These are phyloP conservation scores for Sinopyrophorus schimmeli DNA, from an alignment of 2,888 invertebrate species.

Conservation along the genomic window DNA sequence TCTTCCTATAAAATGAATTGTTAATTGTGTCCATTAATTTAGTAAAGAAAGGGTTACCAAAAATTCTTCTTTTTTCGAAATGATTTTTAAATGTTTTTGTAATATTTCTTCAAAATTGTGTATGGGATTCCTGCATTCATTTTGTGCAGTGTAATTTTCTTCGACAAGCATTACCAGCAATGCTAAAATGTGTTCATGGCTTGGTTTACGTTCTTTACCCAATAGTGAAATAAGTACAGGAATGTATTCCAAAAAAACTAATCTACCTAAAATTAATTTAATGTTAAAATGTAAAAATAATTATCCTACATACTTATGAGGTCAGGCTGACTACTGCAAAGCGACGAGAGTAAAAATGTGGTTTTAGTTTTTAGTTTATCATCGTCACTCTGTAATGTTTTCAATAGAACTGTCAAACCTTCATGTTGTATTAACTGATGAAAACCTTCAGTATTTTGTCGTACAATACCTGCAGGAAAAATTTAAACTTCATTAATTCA, in stretches of 20 bases:
- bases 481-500: conserved; percentile 3
- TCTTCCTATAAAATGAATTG: conserved; percentile 44
- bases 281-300: neutral
- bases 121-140: conserved; percentile 55
- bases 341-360: conserved; percentile 68
- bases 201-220: conserved; percentile 40
- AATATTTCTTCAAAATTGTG: conserved; percentile 53
- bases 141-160: conserved; percentile 51
- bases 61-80: conserved; percentile 55
- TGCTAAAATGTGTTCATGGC: conserved; percentile 59
- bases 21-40: too few relatives aligned
- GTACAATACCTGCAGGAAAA: conserved; percentile 61
- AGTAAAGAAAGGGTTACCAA: conserved; percentile 40
- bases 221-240: conserved; percentile 44
- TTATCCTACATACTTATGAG: conserved; percentile 60
- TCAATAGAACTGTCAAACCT: conserved; percentile 67
- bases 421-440: conserved; percentile 64
- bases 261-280: conserved; percentile 36
- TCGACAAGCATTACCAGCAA: conserved; percentile 56
- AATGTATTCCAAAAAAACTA: conserved; percentile 45
- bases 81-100: conserved; percentile 47
- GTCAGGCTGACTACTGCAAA: conserved; percentile 60
- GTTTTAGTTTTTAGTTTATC: conserved; percentile 70
- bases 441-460: conserved; percentile 66
- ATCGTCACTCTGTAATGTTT: conserved; percentile 62